phyloP scores from a whole-genome alignment of 23 tunicate genomes.

The Styela plicata region DNA sequence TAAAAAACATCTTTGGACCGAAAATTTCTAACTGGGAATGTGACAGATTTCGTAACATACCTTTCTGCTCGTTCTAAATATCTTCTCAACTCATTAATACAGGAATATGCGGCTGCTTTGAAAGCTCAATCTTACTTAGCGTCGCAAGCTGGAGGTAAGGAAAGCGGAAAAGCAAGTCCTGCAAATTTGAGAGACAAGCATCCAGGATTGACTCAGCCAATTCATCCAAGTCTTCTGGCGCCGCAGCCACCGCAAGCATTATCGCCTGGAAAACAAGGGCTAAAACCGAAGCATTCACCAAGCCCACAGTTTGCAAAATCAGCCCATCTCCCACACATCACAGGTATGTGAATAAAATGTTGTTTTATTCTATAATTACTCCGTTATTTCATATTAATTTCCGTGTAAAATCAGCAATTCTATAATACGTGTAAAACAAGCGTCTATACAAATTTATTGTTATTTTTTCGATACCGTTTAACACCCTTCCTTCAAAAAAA shows the following conservation, averaged over 20 bases:
- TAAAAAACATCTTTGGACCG: too few species aligned
- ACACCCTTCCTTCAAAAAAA: too few species aligned
- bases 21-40: too few species aligned
- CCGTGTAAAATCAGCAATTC: too few species aligned
- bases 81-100: background rate
- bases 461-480: too few species aligned
- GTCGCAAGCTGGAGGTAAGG: conserved; percentile 10
- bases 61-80: background rate
- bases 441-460: too few species aligned
- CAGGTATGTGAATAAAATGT: background rate
- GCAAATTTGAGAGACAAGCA: background rate
- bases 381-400: too few species aligned
- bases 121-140: conserved; percentile 7
- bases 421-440: too few species aligned
- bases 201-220: background rate
- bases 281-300: conserved; percentile 8
- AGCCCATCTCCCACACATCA: background rate
- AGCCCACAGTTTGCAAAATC: background rate
- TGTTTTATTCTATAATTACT: too few species aligned
- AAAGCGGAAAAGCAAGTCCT: conserved; percentile 28
- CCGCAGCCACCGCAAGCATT: background rate
- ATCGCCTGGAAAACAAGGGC: conserved; percentile 19
- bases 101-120: conserved; percentile 27
- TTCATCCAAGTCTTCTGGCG: background rate
- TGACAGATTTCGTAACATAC: background rate